phyloP scores from a whole-genome alignment of 2,888 invertebrate genomes.

The Margaritifera margaritifera region DNA sequence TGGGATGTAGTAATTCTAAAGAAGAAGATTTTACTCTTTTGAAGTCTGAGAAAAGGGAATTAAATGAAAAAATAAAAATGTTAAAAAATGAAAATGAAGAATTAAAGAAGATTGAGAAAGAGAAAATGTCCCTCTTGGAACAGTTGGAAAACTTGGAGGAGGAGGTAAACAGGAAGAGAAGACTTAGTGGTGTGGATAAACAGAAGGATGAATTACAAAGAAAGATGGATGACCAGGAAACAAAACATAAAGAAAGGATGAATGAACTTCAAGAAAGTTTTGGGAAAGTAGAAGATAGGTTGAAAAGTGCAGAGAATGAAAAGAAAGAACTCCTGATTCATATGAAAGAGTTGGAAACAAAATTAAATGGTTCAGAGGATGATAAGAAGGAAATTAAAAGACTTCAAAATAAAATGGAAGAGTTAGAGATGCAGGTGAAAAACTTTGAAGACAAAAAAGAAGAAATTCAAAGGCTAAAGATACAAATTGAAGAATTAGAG shows the following conservation, averaged over 20 bases:
- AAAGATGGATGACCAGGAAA: conserved; percentile 69
- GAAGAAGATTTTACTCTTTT: conserved; percentile 7
- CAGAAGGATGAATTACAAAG: too few species aligned
- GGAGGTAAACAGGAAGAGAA: conserved; percentile 8
- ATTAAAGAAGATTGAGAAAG: conserved; percentile 72
- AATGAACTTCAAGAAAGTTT: conserved; percentile 24
- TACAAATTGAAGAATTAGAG: conserved; percentile 73
- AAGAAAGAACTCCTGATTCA: conserved; percentile 33
- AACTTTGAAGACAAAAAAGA: conserved; percentile 38
- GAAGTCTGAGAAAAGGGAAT: conserved; percentile 1
- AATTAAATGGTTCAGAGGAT: conserved; percentile 19
- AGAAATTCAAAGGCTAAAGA: conserved; percentile 46
- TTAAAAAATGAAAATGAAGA: conserved; percentile 66
- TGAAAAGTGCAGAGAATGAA: conserved; percentile 31
- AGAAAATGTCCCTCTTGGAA: conserved; percentile 23
- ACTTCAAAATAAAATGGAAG: conserved; percentile 38
- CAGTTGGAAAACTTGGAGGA: conserved; percentile 51
- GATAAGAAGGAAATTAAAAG: conserved; percentile 45
- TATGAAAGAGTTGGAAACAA: conserved; percentile 24
- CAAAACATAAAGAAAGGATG: conserved; percentile 68
- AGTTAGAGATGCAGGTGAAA: conserved; percentile 32
- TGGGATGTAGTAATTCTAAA: conserved; percentile 14
- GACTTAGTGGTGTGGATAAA: conserved; percentile 51
- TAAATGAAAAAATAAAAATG: conserved; percentile 3
- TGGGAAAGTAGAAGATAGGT: conserved; percentile 35